A percentile compares a stretch with the other conserved stretches of the same genome.
Evolutionary conservation across 2,888 invertebrate species (phyloP).

Genomic region (Norana najaformis): DNA sequence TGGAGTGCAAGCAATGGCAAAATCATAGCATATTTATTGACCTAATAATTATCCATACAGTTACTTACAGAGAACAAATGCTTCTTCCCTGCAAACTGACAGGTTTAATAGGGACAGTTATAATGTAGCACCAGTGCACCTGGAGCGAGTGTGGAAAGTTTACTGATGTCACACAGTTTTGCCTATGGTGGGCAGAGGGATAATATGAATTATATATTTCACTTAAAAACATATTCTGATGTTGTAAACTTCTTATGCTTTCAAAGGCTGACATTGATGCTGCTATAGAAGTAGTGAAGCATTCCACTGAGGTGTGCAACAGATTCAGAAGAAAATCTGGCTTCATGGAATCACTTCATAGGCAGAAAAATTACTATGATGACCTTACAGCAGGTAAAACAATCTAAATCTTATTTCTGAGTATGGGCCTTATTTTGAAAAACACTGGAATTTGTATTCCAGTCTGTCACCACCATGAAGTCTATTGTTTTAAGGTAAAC

Average conservation of each 20-base stretch:
- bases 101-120: no score
- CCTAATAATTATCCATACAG: no score
- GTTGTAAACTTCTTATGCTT: background rate
- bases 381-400: constrained; percentile 71
- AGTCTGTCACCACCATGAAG: background rate
- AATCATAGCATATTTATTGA: no score
- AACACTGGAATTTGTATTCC: background rate
- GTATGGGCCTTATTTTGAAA: background rate
- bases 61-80: no score
- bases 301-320: constrained; percentile 78
- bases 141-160: no score
- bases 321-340: constrained; percentile 67
- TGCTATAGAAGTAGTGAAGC: constrained; percentile 77
- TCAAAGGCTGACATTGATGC: constrained; percentile 71
- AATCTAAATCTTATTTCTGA: background rate
- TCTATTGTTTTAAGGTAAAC: background rate
- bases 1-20: no score
- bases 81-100: no score
- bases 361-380: constrained; percentile 78
- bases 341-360: constrained; percentile 73
- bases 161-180: no score
- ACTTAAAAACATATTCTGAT: background rate
- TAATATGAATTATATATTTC: background rate
- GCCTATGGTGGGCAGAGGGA: no score
- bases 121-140: no score